phyloP scores from a whole-genome alignment of 1,140 invertebrate species.

The Nasonia longicornis region DNA sequence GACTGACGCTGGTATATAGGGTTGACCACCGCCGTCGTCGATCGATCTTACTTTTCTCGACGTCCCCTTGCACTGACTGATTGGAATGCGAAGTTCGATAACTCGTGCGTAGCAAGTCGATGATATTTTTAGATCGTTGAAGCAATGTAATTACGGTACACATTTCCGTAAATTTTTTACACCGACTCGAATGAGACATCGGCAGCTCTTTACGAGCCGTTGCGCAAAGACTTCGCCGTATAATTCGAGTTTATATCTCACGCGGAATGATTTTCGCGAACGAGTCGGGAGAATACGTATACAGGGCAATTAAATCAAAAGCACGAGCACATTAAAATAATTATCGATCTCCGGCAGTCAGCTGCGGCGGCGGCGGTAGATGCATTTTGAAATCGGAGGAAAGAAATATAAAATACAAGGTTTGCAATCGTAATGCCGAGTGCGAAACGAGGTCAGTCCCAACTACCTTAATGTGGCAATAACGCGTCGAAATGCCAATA shows the following conservation, averaged over 20 bases:
- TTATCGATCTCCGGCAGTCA: background rate
- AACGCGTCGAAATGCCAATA: background rate
- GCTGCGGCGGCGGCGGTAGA: background rate
- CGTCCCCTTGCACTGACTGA: background rate
- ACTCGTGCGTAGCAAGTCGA: too few relatives aligned
- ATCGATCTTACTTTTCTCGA: conserved; percentile 6
- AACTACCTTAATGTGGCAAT: background rate
- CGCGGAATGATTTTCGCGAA: background rate
- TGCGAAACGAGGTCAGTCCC: background rate
- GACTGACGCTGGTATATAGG: too few relatives aligned
- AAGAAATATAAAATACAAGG: background rate
- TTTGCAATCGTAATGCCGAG: background rate
- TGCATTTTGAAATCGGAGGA: background rate
- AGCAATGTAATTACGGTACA: too few relatives aligned
- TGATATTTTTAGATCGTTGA: too few relatives aligned
- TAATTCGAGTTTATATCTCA: too few relatives aligned
- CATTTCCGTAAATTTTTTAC: too few relatives aligned
- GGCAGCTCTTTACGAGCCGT: too few relatives aligned
- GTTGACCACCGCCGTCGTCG: background rate
- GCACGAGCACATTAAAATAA: background rate
- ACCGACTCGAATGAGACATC: too few relatives aligned
- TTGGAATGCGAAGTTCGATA: background rate
- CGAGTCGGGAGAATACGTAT: background rate
- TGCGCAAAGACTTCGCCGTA: too few relatives aligned
- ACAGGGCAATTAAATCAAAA: background rate